Conservation (phyloP, 2,888 invertebrate species). For the Drosophila fungiperda region DNA sequence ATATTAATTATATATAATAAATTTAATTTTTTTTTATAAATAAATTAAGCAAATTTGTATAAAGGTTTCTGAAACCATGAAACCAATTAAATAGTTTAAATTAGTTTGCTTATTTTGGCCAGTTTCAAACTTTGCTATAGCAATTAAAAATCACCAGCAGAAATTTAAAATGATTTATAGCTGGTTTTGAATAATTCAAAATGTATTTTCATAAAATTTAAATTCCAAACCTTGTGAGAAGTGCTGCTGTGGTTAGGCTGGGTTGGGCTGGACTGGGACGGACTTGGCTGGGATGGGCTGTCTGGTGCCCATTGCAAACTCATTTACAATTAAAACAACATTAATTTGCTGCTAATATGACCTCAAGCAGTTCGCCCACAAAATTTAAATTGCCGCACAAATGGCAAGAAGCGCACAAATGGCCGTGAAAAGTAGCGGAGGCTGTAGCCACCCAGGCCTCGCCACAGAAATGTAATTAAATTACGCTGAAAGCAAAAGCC, state of each 20-base stretch:
- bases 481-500: conserved; percentile 67
- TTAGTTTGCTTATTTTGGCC: background rate
- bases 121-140: background rate
- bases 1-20: background rate
- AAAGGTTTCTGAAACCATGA: background rate
- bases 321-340: conserved; percentile 81
- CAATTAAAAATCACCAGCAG: background rate
- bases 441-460: too few relatives aligned
- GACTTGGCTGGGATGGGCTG: background rate
- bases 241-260: background rate
- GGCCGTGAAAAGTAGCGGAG: conserved; percentile 14
- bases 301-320: conserved; percentile 57
- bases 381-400: conserved; percentile 66
- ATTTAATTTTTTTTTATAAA: background rate
- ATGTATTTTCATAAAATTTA: background rate
- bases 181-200: conserved; percentile 6
- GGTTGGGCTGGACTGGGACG: background rate
- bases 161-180: background rate
- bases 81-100: conserved; percentile 2
- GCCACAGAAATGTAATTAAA: conserved; percentile 81
- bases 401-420: conserved; percentile 36
- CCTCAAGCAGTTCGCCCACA: conserved; percentile 72
- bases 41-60: background rate
- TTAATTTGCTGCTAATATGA: conserved; percentile 78
- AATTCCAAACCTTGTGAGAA: conserved; percentile 4